Percentiles rank a stretch among this genome's conserved stretches.
Conservation (phyloP, 2,113 vertebrate species). For the Lepidiolamprologus cunningtoni region DNA sequence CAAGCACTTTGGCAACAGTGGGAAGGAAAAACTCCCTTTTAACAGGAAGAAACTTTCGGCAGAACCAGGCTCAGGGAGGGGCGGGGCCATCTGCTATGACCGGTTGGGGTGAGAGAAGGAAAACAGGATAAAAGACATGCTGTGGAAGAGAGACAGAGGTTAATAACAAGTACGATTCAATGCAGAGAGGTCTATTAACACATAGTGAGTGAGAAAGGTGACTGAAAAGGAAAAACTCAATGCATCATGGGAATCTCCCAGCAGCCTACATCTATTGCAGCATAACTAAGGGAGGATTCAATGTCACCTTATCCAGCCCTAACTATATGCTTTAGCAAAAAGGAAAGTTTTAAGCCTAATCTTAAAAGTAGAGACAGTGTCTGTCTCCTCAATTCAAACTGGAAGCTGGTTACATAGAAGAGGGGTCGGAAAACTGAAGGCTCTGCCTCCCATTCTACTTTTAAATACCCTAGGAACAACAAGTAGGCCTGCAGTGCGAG, state of each 20-base stretch:
- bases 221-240: accelerated
- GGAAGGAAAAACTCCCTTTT: background rate
- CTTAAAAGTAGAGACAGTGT: background rate
- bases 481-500: accelerated
- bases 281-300: accelerated
- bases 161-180: accelerated
- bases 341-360: background rate
- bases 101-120: accelerated
- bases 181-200: background rate
- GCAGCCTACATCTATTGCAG: accelerated
- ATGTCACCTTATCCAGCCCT: accelerated
- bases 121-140: background rate
- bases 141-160: accelerated
- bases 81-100: accelerated
- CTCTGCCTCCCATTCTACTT: background rate
- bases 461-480: accelerated
- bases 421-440: background rate
- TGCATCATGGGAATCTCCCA: accelerated
- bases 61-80: accelerated
- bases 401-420: accelerated
- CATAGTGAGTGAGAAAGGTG: background rate
- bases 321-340: background rate
- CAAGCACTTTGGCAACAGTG: background rate
- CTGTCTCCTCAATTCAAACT: accelerated
- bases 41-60: accelerated